Evolutionary conservation across 2,888 invertebrate genomes (phyloP).

Genomic region (Maniola hyperantus): DNA sequence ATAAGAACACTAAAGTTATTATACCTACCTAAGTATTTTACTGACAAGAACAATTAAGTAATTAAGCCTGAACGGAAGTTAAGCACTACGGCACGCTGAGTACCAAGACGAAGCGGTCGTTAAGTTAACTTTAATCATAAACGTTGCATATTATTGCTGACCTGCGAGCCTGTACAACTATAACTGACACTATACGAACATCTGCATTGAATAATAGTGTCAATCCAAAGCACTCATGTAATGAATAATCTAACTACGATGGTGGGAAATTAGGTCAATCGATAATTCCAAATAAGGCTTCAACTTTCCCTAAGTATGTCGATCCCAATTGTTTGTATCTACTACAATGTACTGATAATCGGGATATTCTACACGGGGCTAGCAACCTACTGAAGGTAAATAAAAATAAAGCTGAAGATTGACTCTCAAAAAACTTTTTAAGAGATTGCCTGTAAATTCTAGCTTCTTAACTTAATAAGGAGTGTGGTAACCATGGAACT

Average conservation of each 20-base stretch:
- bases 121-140: too few species aligned
- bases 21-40: too few species aligned
- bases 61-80: conserved; percentile 1
- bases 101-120: too few species aligned
- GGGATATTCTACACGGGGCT: neutral
- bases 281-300: conserved; percentile 5
- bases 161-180: too few species aligned
- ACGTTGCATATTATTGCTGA: too few species aligned
- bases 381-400: neutral
- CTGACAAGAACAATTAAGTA: neutral
- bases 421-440: neutral
- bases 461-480: neutral
- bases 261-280: conserved; percentile 11
- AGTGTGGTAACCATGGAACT: neutral
- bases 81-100: neutral
- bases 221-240: neutral
- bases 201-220: neutral
- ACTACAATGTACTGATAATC: neutral
- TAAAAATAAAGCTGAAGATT: neutral
- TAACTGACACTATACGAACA: too few species aligned
- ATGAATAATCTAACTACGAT: neutral
- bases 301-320: neutral
- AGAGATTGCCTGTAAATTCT: neutral
- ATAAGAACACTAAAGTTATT: too few species aligned
- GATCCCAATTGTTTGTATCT: neutral